These are phyloP conservation scores for Steatocranus sp. DNA, from an alignment of 2,797 vertebrate genomes.

Conservation along the genomic window DNA sequence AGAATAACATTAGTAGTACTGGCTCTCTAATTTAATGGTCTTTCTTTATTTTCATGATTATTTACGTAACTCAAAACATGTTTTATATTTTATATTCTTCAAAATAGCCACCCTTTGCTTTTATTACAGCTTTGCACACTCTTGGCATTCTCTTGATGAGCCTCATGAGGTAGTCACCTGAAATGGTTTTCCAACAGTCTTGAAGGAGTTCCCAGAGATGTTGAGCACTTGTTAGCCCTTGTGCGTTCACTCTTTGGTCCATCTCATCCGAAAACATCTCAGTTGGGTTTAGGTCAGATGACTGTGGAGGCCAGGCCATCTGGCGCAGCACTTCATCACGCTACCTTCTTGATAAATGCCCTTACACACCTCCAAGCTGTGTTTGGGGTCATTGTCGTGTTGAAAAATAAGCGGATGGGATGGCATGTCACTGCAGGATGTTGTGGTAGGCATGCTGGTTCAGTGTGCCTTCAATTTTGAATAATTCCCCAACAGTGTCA, in stretches of 20 bases:
- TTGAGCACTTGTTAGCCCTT: background rate
- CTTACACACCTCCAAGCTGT: background rate
- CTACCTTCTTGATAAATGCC: background rate
- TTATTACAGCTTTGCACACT: background rate
- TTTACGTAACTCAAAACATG: background rate
- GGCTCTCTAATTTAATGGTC: background rate
- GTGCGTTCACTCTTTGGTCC: rapidly evolving
- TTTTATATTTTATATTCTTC: background rate
- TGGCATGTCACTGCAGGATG: background rate
- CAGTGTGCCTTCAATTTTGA: background rate
- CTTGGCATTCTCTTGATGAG: background rate
- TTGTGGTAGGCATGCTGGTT: background rate
- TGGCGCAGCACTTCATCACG: rapidly evolving
- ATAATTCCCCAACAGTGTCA: background rate
- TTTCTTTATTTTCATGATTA: background rate
- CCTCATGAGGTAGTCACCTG: background rate
- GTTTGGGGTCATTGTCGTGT: background rate
- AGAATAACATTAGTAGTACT: background rate
- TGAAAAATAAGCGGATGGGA: background rate
- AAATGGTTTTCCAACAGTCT: background rate
- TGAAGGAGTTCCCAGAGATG: background rate
- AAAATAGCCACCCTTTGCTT: rapidly evolving
- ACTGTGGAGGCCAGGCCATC: background rate
- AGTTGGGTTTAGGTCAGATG: background rate
- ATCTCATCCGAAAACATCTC: background rate